These are phyloP conservation scores for Drosophila leonis DNA, from an alignment of 2,888 invertebrate species.

Conservation along the genomic window DNA sequence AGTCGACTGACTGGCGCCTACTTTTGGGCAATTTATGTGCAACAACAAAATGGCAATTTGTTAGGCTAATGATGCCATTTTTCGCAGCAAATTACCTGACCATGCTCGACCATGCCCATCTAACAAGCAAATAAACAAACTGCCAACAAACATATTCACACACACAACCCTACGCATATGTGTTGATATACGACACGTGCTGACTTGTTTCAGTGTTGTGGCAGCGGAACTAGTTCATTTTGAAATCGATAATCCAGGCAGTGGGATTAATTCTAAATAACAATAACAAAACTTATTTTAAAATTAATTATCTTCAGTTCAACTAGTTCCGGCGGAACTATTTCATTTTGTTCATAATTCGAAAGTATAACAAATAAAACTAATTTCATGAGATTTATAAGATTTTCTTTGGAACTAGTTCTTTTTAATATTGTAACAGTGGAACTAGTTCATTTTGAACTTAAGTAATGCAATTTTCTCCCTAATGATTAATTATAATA, in stretches of 20 bases:
- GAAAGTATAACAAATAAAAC: not conserved
- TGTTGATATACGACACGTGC: slow-evolving; percentile 22
- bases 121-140: slow-evolving; percentile 59
- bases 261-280: no score
- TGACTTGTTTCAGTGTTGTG: slow-evolving; percentile 13
- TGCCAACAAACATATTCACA: slow-evolving; percentile 34
- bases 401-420: not conserved
- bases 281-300: no score
- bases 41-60: slow-evolving; percentile 71
- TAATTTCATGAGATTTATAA: not conserved
- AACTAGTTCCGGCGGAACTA: not conserved
- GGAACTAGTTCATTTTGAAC: not conserved
- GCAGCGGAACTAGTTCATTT: slow-evolving; percentile 21
- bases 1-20: slow-evolving; percentile 6
- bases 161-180: slow-evolving; percentile 10
- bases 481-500: not conserved
- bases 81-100: slow-evolving; percentile 75
- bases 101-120: slow-evolving; percentile 40
- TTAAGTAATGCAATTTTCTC: no score
- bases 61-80: slow-evolving; percentile 76
- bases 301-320: no score
- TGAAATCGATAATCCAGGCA: not conserved
- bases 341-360: not conserved
- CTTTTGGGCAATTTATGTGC: slow-evolving; percentile 60
- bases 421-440: not conserved